phyloP scores from a whole-genome alignment of 2,888 invertebrate species.

The Thyatira batis region DNA sequence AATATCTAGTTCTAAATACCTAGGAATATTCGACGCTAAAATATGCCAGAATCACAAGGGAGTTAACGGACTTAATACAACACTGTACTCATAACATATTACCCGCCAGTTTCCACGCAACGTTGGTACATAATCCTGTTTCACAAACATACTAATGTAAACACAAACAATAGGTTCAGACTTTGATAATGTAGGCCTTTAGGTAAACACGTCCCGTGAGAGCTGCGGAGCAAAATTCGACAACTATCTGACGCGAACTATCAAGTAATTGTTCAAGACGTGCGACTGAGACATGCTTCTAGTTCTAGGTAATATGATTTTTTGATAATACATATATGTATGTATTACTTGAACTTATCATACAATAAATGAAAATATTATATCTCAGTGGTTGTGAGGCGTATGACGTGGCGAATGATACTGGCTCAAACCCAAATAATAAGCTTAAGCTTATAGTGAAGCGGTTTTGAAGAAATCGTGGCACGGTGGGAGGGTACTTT shows the following conservation, averaged over 20 bases:
- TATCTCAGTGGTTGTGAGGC: too few relatives aligned
- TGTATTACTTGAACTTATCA: too few relatives aligned
- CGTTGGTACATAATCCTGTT: constrained; percentile 13
- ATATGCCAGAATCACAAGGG: not conserved
- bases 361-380: too few relatives aligned
- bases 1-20: too few relatives aligned
- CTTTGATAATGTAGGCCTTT: constrained; percentile 9
- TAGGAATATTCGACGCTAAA: too few relatives aligned
- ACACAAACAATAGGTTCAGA: constrained; percentile 6
- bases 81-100: not conserved
- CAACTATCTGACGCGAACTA: constrained; percentile 6
- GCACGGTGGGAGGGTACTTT: too few relatives aligned
- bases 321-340: too few relatives aligned
- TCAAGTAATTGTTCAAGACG: not conserved
- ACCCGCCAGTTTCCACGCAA: constrained; percentile 4
- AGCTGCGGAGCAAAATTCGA: constrained; percentile 9
- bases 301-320: constrained; percentile 4
- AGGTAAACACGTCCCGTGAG: constrained; percentile 8
- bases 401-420: too few relatives aligned
- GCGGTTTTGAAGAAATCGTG: too few relatives aligned
- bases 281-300: not conserved
- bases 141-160: constrained; percentile 12
- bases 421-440: too few relatives aligned
- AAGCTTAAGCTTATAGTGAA: too few relatives aligned
- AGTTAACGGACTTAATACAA: not conserved